Evolutionary conservation across 2,888 invertebrate species (phyloP).

Genomic region (Cephalotes varians): DNA sequence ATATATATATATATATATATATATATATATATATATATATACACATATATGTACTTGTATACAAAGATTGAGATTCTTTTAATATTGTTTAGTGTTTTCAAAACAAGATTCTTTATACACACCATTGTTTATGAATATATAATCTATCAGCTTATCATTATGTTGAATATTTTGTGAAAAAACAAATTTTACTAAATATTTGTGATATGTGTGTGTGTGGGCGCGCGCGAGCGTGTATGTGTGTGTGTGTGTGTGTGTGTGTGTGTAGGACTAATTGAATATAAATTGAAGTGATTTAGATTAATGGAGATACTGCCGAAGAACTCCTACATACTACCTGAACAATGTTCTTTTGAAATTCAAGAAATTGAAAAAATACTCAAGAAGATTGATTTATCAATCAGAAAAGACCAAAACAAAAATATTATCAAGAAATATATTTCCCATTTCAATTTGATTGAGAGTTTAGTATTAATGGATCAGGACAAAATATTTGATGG

Average conservation of each 20-base stretch:
- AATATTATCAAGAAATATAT: not conserved
- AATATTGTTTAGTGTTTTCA: not conserved
- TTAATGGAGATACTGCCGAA: constrained; percentile 16
- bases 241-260: too few species aligned
- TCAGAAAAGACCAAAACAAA: not conserved
- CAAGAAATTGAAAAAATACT: not conserved
- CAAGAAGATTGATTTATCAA: not conserved
- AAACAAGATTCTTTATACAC: not conserved
- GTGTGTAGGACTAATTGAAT: not conserved
- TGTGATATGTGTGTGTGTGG: not conserved
- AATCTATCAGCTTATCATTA: not conserved
- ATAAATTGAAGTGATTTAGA: not conserved
- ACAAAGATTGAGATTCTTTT: not conserved
- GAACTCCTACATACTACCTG: not conserved
- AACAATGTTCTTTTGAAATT: not conserved
- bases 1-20: too few species aligned
- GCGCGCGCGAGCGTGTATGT: too few species aligned
- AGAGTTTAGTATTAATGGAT: not conserved
- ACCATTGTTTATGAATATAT: not conserved
- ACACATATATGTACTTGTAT: not conserved
- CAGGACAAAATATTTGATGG: not conserved
- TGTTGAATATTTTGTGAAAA: not conserved
- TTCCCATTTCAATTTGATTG: not conserved
- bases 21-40: not conserved
- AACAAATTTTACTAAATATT: not conserved